Conservation (phyloP, 2,888 invertebrate genomes). For the Trichogramma evanescens region DNA sequence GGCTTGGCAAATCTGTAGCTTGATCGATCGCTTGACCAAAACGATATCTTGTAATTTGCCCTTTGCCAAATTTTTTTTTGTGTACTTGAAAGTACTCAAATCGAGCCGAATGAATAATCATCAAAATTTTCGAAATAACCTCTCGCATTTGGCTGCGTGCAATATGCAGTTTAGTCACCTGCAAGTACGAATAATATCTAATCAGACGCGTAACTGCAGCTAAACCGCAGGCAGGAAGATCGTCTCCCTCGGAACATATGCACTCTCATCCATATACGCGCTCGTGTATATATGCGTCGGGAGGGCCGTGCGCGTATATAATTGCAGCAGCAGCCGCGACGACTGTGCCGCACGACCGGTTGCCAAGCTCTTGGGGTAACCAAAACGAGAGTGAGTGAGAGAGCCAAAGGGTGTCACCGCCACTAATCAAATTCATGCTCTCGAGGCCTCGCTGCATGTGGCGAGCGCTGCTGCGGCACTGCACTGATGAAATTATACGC, state of each 20-base stretch:
- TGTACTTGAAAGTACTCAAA: no score
- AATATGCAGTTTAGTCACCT: no score
- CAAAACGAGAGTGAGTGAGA: conserved; percentile 24
- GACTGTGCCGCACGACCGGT: conserved; percentile 28
- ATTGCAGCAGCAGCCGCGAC: conserved; percentile 30
- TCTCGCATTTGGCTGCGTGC: no score
- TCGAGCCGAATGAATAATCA: no score
- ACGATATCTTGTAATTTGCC: no score
- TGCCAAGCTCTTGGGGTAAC: conserved; percentile 37
- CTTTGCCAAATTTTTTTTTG: no score
- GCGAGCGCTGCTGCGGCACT: conserved; percentile 17
- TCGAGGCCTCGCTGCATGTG: conserved; percentile 14
- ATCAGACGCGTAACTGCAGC: no score
- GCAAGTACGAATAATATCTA: no score
- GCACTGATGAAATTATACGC: conserved; percentile 46
- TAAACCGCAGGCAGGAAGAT: conserved; percentile 14
- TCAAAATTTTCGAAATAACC: no score
- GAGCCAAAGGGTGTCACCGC: conserved; percentile 42
- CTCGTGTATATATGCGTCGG: conserved; percentile 38
- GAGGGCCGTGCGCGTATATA: conserved; percentile 21
- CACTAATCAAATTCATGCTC: conserved; percentile 47
- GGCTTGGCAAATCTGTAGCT: no score
- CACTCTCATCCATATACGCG: background rate
- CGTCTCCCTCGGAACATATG: background rate
- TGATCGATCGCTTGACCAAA: no score